Conservation (phyloP, 2,797 vertebrate species). For the Corythornis leucogaster region DNA sequence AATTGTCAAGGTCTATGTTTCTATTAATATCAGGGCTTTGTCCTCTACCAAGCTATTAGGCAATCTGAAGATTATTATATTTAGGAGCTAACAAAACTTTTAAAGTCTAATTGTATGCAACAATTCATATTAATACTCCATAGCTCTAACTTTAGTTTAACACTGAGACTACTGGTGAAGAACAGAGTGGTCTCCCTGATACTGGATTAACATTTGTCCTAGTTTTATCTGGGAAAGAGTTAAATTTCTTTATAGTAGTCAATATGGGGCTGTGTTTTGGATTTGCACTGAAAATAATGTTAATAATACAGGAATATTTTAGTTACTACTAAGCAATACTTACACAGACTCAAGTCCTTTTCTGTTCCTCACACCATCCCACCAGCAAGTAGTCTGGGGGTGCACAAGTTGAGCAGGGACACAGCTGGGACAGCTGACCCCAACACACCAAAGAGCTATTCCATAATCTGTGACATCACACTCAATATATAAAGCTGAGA, state of each 20-base stretch:
- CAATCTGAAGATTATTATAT: not conserved
- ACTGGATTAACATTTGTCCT: not conserved
- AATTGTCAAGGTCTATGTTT: not conserved
- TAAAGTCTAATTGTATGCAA: not conserved
- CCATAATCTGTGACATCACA: rapidly evolving
- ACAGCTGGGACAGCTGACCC: not conserved
- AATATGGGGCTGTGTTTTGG: not conserved
- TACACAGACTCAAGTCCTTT: not conserved
- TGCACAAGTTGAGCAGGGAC: not conserved
- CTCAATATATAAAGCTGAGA: not conserved
- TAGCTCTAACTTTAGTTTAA: not conserved
- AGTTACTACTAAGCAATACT: not conserved
- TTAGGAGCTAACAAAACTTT: not conserved
- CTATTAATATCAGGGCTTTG: not conserved
- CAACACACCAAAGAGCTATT: not conserved
- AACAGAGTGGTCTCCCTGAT: not conserved
- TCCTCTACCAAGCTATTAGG: not conserved
- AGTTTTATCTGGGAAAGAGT: not conserved
- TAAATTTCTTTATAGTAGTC: not conserved
- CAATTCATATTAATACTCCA: not conserved
- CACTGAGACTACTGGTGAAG: not conserved
- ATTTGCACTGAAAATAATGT: not conserved
- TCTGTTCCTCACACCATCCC: not conserved
- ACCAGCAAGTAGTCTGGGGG: rapidly evolving
- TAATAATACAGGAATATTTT: not conserved